A percentile compares a stretch with the other conserved stretches of the same genome.
Evolutionary conservation across 2,113 vertebrate species (phyloP).

Genomic region (Sinocyclocheilus anshuiensis): DNA sequence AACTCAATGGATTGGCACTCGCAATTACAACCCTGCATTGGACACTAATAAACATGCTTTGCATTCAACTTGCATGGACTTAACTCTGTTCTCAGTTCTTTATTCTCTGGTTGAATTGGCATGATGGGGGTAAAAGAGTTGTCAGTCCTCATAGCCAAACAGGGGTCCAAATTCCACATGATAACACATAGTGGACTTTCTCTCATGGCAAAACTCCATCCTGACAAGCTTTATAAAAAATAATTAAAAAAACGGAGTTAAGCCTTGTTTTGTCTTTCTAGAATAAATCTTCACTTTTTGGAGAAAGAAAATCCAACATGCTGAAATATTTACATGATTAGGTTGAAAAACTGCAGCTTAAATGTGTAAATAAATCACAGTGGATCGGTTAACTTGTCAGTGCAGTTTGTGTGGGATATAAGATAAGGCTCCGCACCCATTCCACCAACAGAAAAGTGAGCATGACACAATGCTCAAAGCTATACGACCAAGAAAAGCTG

Average conservation of each 20-base stretch:
- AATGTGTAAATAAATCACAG: constrained; percentile 20
- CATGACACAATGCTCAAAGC: not conserved
- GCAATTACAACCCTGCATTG: not conserved
- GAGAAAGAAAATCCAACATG: not conserved
- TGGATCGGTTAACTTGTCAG: not conserved
- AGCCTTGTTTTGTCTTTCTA: not conserved
- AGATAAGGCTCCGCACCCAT: not conserved
- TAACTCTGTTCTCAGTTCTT: not conserved
- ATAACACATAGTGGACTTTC: constrained; percentile 27
- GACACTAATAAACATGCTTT: constrained; percentile 3
- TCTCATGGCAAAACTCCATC: not conserved
- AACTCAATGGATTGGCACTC: not conserved
- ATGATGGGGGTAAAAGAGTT: not conserved
- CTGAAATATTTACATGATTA: constrained; percentile 19
- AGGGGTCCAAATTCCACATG: constrained; percentile 48
- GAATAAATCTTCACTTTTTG: not conserved
- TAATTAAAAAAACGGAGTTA: not conserved
- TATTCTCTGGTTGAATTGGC: not conserved
- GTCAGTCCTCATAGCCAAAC: constrained; percentile 4
- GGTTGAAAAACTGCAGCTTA: not conserved
- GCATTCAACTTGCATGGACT: not conserved
- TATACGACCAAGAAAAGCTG: not conserved
- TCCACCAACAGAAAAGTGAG: not conserved
- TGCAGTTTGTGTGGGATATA: not conserved
- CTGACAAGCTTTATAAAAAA: not conserved